Evolutionary conservation across 2,797 vertebrate genomes (phyloP).

Genomic region (Peromyscus attwateri): DNA sequence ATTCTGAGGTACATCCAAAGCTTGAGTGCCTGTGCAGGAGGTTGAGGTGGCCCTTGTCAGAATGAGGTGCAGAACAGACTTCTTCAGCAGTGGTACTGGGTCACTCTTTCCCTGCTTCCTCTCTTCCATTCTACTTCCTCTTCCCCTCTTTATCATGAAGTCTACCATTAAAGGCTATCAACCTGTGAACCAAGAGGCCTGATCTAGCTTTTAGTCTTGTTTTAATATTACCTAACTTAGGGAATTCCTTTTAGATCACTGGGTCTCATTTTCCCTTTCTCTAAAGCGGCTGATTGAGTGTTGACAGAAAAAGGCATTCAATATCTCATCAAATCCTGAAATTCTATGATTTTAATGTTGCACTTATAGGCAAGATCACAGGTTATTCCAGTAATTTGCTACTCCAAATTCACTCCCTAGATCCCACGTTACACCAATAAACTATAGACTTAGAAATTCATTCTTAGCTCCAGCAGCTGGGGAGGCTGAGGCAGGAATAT

Average conservation of each 20-base stretch:
- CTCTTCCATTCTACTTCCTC: background rate
- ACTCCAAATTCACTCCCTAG: background rate
- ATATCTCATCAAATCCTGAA: background rate
- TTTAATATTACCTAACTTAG: background rate
- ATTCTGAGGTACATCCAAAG: background rate
- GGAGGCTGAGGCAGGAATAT: background rate
- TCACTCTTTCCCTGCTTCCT: background rate
- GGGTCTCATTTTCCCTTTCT: background rate
- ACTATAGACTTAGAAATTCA: background rate
- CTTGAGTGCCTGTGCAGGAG: background rate
- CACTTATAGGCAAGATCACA: background rate
- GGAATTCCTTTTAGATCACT: background rate
- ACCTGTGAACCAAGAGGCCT: background rate
- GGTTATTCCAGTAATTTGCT: background rate
- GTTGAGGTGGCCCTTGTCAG: background rate
- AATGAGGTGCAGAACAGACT: background rate
- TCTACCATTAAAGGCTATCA: background rate
- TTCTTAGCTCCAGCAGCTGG: background rate
- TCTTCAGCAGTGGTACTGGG: background rate
- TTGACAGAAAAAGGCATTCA: background rate
- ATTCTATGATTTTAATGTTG: background rate
- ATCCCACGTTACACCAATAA: background rate
- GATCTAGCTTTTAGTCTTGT: background rate
- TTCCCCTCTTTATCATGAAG: background rate
- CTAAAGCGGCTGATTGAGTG: background rate